These are phyloP conservation scores for Papilio elwesi DNA, from an alignment of 2,888 invertebrate genomes.

Conservation along the genomic window DNA sequence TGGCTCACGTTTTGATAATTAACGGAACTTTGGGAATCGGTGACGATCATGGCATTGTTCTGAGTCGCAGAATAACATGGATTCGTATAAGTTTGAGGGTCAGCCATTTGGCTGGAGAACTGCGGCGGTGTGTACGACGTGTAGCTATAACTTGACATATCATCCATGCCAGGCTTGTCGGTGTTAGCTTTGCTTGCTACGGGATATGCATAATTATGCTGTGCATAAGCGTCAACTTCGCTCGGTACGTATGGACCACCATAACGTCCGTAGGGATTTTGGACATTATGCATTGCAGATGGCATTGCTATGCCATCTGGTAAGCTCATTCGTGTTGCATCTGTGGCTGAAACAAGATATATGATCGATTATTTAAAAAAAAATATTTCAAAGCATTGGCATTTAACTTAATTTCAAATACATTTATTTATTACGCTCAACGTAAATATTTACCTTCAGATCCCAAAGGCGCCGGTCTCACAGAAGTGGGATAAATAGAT, in stretches of 20 bases:
- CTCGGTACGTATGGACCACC: conserved; percentile 56
- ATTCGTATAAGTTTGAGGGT: conserved; percentile 66
- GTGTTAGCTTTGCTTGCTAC: conserved; percentile 55
- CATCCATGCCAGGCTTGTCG: conserved; percentile 60
- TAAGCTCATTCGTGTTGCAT: conserved; percentile 65
- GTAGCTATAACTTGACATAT: conserved; percentile 58
- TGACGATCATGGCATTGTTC: conserved; percentile 60
- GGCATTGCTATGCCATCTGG: conserved; percentile 72
- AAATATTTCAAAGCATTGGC: neutral
- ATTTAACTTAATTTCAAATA: too few species aligned
- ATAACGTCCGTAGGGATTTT: conserved; percentile 65
- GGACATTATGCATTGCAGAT: conserved; percentile 54
- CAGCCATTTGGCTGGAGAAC: conserved; percentile 59
- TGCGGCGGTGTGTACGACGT: conserved; percentile 71
- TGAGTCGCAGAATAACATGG: conserved; percentile 71
- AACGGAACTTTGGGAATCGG: conserved; percentile 62
- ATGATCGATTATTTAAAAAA: neutral
- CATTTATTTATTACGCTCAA: neutral
- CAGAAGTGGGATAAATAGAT: conserved; percentile 84
- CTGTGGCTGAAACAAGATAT: conserved; percentile 66
- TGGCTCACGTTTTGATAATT: conserved; percentile 49
- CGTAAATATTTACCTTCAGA: conserved; percentile 83
- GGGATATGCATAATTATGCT: conserved; percentile 60
- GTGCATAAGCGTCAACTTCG: conserved; percentile 60
- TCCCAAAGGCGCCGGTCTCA: conserved; percentile 89